Percentiles rank a stretch among this genome's conserved stretches.
phyloP scores from a whole-genome alignment of 2,888 invertebrate species.

The Coleophora deauratella region DNA sequence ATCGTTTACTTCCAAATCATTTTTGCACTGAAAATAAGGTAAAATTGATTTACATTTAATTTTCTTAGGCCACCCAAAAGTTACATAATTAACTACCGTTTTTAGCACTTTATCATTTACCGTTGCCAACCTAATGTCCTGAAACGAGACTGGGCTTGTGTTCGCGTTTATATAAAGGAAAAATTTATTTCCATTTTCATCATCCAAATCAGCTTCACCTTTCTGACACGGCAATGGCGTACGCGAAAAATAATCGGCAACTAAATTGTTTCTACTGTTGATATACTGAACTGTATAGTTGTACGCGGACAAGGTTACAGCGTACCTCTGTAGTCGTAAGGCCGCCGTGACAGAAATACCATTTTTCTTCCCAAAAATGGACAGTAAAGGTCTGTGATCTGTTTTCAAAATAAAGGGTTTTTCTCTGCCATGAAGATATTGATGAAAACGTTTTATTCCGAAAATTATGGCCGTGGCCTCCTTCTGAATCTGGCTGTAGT shows the following conservation, averaged over 20 bases:
- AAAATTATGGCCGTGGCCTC: conserved; percentile 11
- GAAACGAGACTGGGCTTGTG: conserved; percentile 6
- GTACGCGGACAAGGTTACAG: conserved; percentile 1
- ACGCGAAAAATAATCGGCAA: conserved; percentile 3
- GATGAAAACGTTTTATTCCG: conserved; percentile 6
- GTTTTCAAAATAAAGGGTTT: too few relatives aligned
- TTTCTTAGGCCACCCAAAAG: conserved; percentile 16
- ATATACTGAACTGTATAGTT: conserved; percentile 2
- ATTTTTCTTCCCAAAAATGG: too few relatives aligned
- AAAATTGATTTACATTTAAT: conserved; percentile 5
- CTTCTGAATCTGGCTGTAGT: conserved; percentile 12
- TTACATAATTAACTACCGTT: conserved; percentile 15
- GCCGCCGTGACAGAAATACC: conserved; percentile 2
- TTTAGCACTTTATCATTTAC: conserved; percentile 6
- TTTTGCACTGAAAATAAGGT: conserved; percentile 1
- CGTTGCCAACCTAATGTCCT: conserved; percentile 8
- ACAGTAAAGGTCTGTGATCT: too few relatives aligned
- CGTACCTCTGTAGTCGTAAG: conserved; percentile 1
- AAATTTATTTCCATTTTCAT: background rate
- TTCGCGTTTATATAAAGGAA: conserved; percentile 6
- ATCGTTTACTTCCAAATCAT: background rate
- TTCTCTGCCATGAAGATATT: too few relatives aligned
- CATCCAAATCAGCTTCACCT: background rate
- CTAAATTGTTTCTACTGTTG: background rate
- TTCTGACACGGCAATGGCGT: background rate